Base-by-base conservation (phyloP, 2,113 vertebrate species). In the Columba janthina region DNA sequence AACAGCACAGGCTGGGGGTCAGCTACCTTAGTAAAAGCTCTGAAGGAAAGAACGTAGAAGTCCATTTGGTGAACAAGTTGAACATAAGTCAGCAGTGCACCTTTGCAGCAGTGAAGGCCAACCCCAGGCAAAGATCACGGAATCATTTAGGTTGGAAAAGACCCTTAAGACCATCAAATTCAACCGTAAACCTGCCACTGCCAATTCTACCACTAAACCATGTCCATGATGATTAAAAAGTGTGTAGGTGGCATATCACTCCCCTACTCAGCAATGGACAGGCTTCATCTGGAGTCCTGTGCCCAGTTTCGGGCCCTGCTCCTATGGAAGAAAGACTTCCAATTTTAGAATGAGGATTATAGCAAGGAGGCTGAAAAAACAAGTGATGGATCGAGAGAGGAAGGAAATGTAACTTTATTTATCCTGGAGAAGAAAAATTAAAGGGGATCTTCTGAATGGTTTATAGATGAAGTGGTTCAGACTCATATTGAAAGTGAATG, bases 1-100 rank as follows among this genome's bases (percentile, higher is more conserved):
- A 42, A 19, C 8, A 44, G 16, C 18, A n/a, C 7, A 10, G 38
- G 12, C 13, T 85, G n/a, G 9, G 29, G 2, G 5, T 25, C 3
- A 10, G 10, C 56, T 58, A 21, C 20, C 54, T 53, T 14, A 48
- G 11, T 67, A 50, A 32, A 4, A 44, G 88, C 5, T 26, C 24
- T 70, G 44, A n/a, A 51, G 65, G 28, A 60, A n/a, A 73, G n/a
- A 34, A 50, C 22, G 21, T 65, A 9, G 26, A 65, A 16, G 19
- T 70, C 46, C 14, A 82, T 81, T 70, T 34, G 46, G 40, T 78
- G 32, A 6, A 22, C 29, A 40, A 36, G 48, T 32, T 66, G 64
- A 73, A 64, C 0, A 0, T 25, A n/a, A 70, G 34, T 62, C 20
- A 51, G 9, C 25, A 56, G 12, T 46, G 65, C 3, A 6, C 38